Evolutionary conservation across 2,113 vertebrate genomes (phyloP), one percentile per base, ranked within the genome.

Genomic region (Echinops telfairi): DNA sequence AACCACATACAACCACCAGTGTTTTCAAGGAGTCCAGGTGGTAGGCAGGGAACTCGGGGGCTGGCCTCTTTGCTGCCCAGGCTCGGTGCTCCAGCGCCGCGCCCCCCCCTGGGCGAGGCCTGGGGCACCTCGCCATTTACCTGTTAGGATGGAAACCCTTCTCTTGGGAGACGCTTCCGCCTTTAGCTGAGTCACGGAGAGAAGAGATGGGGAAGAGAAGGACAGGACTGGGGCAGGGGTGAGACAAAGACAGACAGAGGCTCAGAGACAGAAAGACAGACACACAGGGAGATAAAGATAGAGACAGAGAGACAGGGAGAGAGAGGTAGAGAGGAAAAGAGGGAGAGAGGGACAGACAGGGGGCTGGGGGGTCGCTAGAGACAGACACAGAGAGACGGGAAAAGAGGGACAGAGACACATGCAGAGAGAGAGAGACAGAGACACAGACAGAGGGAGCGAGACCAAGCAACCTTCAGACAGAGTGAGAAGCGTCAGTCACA

Each of bases 91-190:
- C 25, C 9, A n/a, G n/a, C n/a, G n/a, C n/a, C n/a, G n/a, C 3
- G 7, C 22, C 64, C 9, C 64, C 4, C 60, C 16, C 64, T 25
- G 20, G 2, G 36, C 3, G 12, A 6, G 53, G 58, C 22, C 22
- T 19, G 0, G 7, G 19, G 38, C 9, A 53, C 2, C 68, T 53
- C 2, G 0, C 4, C 43, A 11, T 17, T 86, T 57, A 38, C 25
- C 40, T 38, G 43, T 22, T 27, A 31, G 27, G 27, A 47, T 4
- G 33, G 38, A 38, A 15, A 3, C 20, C 5, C 11, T 1, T 11
- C 71, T 9, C 68, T 53, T 29, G 47, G 27, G 3, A 20, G 14
- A 3, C 11, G 38, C 77, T 31, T 0, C 57, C 19, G 38, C 11
- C 27, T 36, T 29, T 77, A 38, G 15, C 23, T 3, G 43, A 2